Percentiles rank a stretch among this genome's conserved stretches.
These are phyloP conservation scores for Arrhopalites spinosus DNA, from an alignment of 2,888 invertebrate species.

Conservation along the genomic window DNA sequence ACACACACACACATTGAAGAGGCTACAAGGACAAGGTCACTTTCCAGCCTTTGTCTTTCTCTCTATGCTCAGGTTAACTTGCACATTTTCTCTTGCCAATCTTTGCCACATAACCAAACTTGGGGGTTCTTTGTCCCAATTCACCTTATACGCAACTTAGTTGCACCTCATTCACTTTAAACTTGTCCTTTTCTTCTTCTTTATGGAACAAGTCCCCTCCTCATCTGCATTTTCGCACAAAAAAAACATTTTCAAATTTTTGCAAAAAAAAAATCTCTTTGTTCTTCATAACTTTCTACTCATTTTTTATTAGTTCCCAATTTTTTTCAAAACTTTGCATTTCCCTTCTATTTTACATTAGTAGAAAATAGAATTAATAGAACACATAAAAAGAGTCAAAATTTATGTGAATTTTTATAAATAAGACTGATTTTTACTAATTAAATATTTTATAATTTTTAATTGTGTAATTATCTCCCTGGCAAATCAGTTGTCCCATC, in stretches of 20 bases:
- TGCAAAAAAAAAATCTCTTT: too few relatives aligned
- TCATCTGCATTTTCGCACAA: neutral
- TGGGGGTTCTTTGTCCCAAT: neutral
- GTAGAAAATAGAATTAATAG: neutral
- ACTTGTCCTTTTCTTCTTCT: neutral
- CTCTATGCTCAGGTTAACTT: slow-evolving; percentile 32
- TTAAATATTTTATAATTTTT: too few relatives aligned
- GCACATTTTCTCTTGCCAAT: slow-evolving; percentile 28
- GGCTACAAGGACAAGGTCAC: slow-evolving; percentile 47
- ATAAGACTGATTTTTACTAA: too few relatives aligned
- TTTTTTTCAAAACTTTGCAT: too few relatives aligned
- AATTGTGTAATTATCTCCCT: too few relatives aligned
- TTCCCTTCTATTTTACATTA: too few relatives aligned
- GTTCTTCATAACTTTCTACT: too few relatives aligned
- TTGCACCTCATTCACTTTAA: too few relatives aligned
- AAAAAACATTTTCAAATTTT: neutral
- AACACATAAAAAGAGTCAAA: neutral
- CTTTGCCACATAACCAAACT: neutral
- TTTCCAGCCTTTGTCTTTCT: slow-evolving; percentile 41
- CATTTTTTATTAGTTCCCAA: too few relatives aligned
- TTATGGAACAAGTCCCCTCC: neutral
- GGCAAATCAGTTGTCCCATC: too few relatives aligned
- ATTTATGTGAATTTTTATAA: too few relatives aligned
- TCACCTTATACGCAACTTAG: neutral
- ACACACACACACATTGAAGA: neutral